A percentile compares a stretch with the other conserved stretches of the same genome.
phyloP scores from a whole-genome alignment of 2,797 vertebrate species.

The Halcyon smyrnensis region DNA sequence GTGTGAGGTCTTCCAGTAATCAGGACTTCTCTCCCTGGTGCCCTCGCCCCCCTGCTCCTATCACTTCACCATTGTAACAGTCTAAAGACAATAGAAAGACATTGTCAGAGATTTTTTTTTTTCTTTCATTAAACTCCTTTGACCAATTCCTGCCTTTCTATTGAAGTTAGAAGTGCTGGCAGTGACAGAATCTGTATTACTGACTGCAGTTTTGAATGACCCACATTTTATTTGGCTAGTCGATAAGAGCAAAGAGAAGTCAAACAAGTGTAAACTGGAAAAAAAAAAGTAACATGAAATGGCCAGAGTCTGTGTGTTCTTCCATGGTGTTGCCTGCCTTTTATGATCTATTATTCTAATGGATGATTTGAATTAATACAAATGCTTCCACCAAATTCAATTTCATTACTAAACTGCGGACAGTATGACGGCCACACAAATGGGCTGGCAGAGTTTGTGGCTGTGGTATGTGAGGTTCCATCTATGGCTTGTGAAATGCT shows the following conservation, averaged over 20 bases:
- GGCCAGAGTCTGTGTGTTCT: background rate
- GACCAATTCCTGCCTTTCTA: background rate
- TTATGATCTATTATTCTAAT: background rate
- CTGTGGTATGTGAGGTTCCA: background rate
- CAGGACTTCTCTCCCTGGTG: background rate
- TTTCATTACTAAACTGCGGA: background rate
- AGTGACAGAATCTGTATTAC: background rate
- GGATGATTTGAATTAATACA: background rate
- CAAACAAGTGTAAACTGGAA: background rate
- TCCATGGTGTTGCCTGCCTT: background rate
- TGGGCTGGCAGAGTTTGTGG: background rate
- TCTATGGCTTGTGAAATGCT: rapidly evolving
- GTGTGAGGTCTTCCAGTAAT: background rate
- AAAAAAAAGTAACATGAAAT: background rate
- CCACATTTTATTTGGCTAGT: background rate
- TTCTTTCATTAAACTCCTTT: background rate
- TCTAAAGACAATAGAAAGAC: conserved; percentile 10
- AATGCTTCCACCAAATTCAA: background rate
- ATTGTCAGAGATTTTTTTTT: background rate
- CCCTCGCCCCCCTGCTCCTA: background rate
- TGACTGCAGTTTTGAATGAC: background rate
- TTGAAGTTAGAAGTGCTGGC: background rate
- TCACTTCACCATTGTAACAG: background rate
- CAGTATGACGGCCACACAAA: background rate
- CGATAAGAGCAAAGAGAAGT: background rate